These are phyloP conservation scores for Petrocephalus schoutedeni DNA, from an alignment of 2,797 vertebrate species.

Conservation along the genomic window DNA sequence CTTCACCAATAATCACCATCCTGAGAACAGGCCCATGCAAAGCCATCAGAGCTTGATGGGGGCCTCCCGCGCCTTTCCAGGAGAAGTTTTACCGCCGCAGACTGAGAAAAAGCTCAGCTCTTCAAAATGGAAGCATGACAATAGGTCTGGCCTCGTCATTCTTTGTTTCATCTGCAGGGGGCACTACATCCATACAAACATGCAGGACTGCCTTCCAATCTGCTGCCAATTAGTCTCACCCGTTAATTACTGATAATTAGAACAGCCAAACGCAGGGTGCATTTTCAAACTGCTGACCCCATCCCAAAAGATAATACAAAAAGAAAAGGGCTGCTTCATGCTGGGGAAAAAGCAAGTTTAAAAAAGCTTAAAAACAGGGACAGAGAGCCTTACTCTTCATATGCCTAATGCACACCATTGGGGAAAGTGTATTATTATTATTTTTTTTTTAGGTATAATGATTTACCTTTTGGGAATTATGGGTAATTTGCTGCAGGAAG, in stretches of 20 bases:
- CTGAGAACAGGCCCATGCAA: neutral
- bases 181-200: constrained; percentile 42
- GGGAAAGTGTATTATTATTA: neutral
- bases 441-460: neutral
- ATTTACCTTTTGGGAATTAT: constrained; percentile 14
- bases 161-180: constrained; percentile 40
- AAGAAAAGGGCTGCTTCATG: neutral
- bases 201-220: constrained; percentile 3
- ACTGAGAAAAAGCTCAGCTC: neutral
- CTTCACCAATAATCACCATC: neutral
- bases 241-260: constrained; percentile 27
- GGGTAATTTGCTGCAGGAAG: constrained; percentile 3
- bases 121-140: neutral
- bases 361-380: neutral
- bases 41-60: neutral
- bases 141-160: neutral
- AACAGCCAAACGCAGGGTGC: neutral
- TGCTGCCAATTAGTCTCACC: constrained; percentile 28
- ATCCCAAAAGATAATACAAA: neutral
- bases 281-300: neutral
- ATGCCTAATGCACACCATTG: too few species aligned
- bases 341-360: neutral
- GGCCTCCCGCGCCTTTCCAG: neutral
- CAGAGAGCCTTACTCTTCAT: too few species aligned
- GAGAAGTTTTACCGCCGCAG: neutral